phyloP scores from a whole-genome alignment of 2,888 invertebrate species.

The Tupiocoris notatus region DNA sequence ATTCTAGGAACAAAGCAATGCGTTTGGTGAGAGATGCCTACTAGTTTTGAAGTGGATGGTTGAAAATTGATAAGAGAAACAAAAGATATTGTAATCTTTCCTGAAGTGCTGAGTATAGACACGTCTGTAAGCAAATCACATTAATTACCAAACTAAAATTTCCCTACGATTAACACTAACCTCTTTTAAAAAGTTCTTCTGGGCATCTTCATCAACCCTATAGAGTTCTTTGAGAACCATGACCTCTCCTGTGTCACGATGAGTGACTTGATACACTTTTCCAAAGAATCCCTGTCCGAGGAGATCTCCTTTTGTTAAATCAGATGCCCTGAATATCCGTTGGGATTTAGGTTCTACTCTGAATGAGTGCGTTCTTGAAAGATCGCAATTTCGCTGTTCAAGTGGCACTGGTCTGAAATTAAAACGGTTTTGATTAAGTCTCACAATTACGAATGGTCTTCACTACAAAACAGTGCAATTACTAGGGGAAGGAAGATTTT shows the following conservation, averaged over 20 bases:
- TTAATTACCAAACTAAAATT: no score
- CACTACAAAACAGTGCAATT: no score
- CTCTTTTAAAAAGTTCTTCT: conserved; percentile 91
- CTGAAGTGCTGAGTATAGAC: no score
- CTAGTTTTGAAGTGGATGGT: no score
- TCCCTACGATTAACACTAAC: conserved; percentile 56
- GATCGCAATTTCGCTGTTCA: conserved; percentile 59
- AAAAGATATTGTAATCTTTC: no score
- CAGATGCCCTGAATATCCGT: conserved; percentile 86
- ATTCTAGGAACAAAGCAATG: no score
- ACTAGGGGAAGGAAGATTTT: no score
- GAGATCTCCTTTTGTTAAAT: conserved; percentile 81
- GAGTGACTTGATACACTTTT: conserved; percentile 87
- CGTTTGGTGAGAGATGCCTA: no score
- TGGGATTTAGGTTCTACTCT: conserved; percentile 67
- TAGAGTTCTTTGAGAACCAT: conserved; percentile 95
- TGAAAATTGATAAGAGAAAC: no score
- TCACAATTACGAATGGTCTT: no score
- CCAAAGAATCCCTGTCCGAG: conserved; percentile 94
- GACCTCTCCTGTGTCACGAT: conserved; percentile 83
- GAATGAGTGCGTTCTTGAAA: conserved; percentile 86
- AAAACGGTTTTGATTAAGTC: no score
- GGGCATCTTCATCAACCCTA: conserved; percentile 90
- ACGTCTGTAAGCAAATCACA: no score
- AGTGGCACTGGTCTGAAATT: conserved; percentile 49